Percentiles rank a stretch among this genome's conserved stretches.
Evolutionary conservation across 2,113 vertebrate species (phyloP).

Genomic region (Seriola aureovittata): DNA sequence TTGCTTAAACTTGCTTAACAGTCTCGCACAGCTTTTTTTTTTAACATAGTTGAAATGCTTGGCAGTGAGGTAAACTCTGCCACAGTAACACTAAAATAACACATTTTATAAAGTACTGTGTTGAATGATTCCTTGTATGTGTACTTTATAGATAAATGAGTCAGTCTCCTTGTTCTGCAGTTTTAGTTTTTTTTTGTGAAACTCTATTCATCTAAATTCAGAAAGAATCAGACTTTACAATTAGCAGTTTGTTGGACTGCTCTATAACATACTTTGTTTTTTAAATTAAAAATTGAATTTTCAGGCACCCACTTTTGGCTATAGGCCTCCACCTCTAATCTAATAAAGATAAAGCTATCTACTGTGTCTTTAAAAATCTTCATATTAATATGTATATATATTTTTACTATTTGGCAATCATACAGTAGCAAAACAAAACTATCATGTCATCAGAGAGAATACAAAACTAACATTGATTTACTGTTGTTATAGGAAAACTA

Average conservation of each 20-base stretch:
- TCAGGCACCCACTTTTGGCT: conserved; percentile 4
- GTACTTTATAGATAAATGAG: conserved; percentile 2
- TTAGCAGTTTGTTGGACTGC: background rate
- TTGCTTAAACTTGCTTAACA: background rate
- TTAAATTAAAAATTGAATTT: background rate
- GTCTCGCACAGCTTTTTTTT: background rate
- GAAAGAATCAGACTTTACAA: background rate
- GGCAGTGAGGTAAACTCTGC: background rate
- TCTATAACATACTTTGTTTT: background rate
- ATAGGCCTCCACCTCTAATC: background rate
- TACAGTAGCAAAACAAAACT: conserved; percentile 29
- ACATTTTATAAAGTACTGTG: background rate
- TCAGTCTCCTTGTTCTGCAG: background rate
- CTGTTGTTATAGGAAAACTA: conserved; percentile 22
- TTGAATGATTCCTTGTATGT: conserved; percentile 1
- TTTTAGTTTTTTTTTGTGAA: conserved; percentile 2
- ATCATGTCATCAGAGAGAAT: conserved; percentile 15
- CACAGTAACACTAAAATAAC: background rate
- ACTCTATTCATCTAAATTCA: conserved; percentile 6
- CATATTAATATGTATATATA: conserved; percentile 25
- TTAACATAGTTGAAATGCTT: background rate
- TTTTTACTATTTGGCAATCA: conserved; percentile 53
- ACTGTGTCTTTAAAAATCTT: conserved; percentile 7
- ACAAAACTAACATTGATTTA: conserved; percentile 36
- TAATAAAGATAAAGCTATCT: conserved; percentile 5